Evolutionary conservation across 2,888 invertebrate species (phyloP).

Genomic region (Perithous albicinctus): DNA sequence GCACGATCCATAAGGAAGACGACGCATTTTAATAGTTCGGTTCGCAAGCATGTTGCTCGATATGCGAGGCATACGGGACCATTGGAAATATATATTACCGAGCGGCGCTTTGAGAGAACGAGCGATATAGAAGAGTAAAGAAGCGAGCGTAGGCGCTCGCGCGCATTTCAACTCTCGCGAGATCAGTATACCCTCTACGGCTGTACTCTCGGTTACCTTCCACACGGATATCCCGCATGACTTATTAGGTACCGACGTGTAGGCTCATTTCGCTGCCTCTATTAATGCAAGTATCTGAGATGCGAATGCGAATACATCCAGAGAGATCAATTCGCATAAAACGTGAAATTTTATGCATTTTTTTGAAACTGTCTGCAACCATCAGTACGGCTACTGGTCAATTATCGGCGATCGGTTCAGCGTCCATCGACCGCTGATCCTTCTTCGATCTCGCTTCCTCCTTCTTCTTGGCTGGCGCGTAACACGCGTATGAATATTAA

Average conservation of each 20-base stretch:
- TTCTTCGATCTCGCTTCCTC: conserved; percentile 29
- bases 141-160: conserved; percentile 76
- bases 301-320: not conserved
- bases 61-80: conserved; percentile 71
- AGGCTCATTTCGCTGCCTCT: conserved; percentile 73
- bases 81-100: conserved; percentile 77
- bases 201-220: conserved; percentile 67
- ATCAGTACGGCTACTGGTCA: not conserved
- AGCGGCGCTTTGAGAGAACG: conserved; percentile 75
- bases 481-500: conserved; percentile 69
- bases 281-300: conserved; percentile 67
- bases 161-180: conserved; percentile 55
- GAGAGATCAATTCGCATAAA: not conserved
- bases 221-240: conserved; percentile 74
- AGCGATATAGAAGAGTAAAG: conserved; percentile 44
- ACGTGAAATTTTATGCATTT: not conserved
- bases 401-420: conserved; percentile 32
- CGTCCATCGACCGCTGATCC: not conserved
- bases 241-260: conserved; percentile 80
- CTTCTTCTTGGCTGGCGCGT: conserved; percentile 19
- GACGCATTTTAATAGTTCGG: conserved; percentile 67
- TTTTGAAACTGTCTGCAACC: not conserved
- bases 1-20: conserved; percentile 55
- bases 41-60: conserved; percentile 67
- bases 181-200: conserved; percentile 42